Conservation (phyloP, 2,113 vertebrate genomes). For the Scophthalmus maximus region DNA sequence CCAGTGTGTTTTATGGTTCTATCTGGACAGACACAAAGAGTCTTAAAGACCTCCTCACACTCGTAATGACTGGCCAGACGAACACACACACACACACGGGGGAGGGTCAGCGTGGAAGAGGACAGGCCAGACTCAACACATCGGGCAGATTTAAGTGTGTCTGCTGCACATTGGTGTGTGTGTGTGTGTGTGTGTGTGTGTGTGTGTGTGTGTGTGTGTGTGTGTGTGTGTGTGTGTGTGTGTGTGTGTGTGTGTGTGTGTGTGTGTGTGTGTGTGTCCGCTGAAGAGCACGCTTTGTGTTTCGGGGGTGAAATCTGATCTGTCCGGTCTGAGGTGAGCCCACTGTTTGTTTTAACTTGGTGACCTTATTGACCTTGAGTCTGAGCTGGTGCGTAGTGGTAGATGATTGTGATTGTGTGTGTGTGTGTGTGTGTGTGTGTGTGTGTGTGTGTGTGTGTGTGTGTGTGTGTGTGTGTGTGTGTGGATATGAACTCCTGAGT, state of each 20-base stretch:
- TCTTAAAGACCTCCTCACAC: conserved; percentile 67
- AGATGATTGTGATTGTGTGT: background rate
- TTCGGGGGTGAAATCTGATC: conserved; percentile 71
- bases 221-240: background rate
- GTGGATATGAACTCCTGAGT: too few species aligned
- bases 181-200: background rate
- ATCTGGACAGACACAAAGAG: conserved; percentile 72
- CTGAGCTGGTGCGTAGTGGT: background rate
- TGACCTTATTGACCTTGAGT: conserved; percentile 62
- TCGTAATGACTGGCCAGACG: conserved; percentile 61
- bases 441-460: background rate
- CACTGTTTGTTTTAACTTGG: conserved; percentile 66
- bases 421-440: background rate
- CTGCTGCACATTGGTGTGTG: background rate
- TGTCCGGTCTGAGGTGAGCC: conserved; percentile 44
- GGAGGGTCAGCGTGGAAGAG: conserved; percentile 68
- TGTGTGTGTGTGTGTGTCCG: conserved; percentile 5
- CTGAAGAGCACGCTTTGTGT: conserved; percentile 25
- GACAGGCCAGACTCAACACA: conserved; percentile 76
- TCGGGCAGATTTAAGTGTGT: conserved; percentile 53
- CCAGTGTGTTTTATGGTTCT: conserved; percentile 73
- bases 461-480: background rate
- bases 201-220: conserved; percentile 2
- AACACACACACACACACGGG: conserved; percentile 57
- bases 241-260: background rate